Evolutionary conservation across 2,113 vertebrate genomes (phyloP).

Genomic region (Oreocharis arfaki): DNA sequence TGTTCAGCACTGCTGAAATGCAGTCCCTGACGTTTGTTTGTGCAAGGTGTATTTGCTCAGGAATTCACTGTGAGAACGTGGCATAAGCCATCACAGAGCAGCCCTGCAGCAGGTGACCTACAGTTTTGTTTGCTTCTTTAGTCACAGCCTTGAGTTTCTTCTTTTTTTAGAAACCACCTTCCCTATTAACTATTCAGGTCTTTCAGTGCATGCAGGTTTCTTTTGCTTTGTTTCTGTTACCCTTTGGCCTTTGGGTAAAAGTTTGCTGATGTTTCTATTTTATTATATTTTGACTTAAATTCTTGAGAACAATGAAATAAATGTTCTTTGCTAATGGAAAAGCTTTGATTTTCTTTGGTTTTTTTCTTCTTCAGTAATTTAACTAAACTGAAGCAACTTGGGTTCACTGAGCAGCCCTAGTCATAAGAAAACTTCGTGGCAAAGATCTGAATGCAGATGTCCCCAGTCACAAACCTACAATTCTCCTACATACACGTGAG

Average conservation of each 20-base stretch:
- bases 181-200: not conserved
- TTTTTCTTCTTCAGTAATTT: not conserved
- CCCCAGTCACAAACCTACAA: not conserved
- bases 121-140: constrained; percentile 18
- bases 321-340: not conserved
- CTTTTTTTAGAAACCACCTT: constrained; percentile 15
- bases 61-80: constrained; percentile 69
- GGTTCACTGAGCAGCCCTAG: not conserved
- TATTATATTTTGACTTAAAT: not conserved
- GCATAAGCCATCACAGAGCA: constrained; percentile 55
- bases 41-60: constrained; percentile 70
- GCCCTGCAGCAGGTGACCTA: constrained; percentile 29
- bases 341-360: not conserved
- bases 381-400: not conserved
- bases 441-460: not conserved
- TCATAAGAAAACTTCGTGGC: not conserved
- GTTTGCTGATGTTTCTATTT: not conserved
- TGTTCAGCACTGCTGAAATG: constrained; percentile 37
- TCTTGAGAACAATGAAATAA: not conserved
- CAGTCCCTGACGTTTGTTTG: constrained; percentile 67
- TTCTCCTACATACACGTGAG: not conserved
- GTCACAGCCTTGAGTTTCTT: constrained; percentile 7
- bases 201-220: not conserved
- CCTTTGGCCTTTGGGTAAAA: not conserved
- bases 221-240: not conserved